Evolutionary conservation across 53 echinoderm and acorn worm genomes (phyloP), one percentile per base, ranked within the genome.

Genomic region (Echinometra lucunter): DNA sequence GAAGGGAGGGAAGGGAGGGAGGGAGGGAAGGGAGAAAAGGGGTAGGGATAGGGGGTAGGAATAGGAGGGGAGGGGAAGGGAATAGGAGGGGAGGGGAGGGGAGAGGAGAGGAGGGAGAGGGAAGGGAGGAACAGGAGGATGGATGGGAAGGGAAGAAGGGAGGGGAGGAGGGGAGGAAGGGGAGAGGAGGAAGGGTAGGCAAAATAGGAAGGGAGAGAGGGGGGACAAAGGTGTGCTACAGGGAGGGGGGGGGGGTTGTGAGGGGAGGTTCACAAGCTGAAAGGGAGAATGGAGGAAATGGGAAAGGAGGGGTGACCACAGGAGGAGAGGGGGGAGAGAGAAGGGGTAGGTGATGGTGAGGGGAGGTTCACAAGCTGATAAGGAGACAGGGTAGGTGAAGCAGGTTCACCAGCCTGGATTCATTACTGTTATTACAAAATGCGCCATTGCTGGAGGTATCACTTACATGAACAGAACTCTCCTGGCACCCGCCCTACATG

Each of bases 401-500:
- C 27, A 44, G 83, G 32, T 72, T 34, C 72, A 28, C 0, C 15
- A 28, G 13, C 28, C 9, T 32, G 72, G 35, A 72, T 32, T 35
- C 6, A 7, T 40, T 40, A 78, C 78, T 21, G 5, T 17, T 78
- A 78, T 42, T 35, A 78, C 6, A 42, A 78, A 23, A 38, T 42
- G 42, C 42, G 37, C 78, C 19, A 78, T 40, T 78, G 42, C 78
- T 42, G 6, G 21, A 78, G 78, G 78, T 78, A 78, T 78, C 38
- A 42, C 42, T 78, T 78, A 78, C 78, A 78, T 78, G 78, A 78
- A 78, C 18, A 40, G 18, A 3, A 78, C 19, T 78, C 78, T 23
- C 78, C 8, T 78, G 78, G 78, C 78, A 78, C 78, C 42, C 38
- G 42, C 35, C 78, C 42, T 69, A 69, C 69, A 69, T 69, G 34